Evolutionary conservation across 1,140 invertebrate species (phyloP).

Genomic region (Gryllus bimaculatus): DNA sequence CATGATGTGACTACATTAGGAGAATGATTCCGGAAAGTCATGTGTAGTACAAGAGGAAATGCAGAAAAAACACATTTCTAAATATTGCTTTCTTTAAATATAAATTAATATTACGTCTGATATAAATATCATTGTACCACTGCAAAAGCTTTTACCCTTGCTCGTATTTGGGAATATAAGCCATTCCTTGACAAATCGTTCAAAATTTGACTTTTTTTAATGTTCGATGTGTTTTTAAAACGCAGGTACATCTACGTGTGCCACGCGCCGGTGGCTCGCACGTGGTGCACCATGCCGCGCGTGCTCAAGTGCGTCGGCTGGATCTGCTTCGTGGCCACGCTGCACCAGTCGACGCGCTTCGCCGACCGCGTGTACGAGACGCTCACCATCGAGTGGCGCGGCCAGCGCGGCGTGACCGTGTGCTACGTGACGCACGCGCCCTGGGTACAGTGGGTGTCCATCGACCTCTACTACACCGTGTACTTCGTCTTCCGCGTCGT

Average conservation of each 20-base stretch:
- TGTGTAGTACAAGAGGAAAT: too few relatives aligned
- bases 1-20: too few relatives aligned
- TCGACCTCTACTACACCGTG: constrained; percentile 64
- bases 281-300: constrained; percentile 77
- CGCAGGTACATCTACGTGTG: constrained; percentile 78
- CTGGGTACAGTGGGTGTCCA: constrained; percentile 56
- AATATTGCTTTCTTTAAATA: too few relatives aligned
- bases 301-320: constrained; percentile 66
- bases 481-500: constrained; percentile 81
- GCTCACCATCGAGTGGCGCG: constrained; percentile 50
- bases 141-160: too few relatives aligned
- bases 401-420: constrained; percentile 36
- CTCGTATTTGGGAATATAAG: too few relatives aligned
- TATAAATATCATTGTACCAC: too few relatives aligned
- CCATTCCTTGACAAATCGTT: too few relatives aligned
- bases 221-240: too few relatives aligned
- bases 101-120: too few relatives aligned
- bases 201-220: too few relatives aligned
- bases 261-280: constrained; percentile 71
- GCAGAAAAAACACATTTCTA: too few relatives aligned
- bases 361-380: constrained; percentile 53
- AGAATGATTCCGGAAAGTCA: too few relatives aligned
- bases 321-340: constrained; percentile 61
- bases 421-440: constrained; percentile 46
- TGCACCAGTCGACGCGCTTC: constrained; percentile 71